A percentile compares a stretch with the other conserved stretches of the same genome.
Evolutionary conservation across 2,888 invertebrate genomes (phyloP).

Genomic region (Microctonus hyperodae): DNA sequence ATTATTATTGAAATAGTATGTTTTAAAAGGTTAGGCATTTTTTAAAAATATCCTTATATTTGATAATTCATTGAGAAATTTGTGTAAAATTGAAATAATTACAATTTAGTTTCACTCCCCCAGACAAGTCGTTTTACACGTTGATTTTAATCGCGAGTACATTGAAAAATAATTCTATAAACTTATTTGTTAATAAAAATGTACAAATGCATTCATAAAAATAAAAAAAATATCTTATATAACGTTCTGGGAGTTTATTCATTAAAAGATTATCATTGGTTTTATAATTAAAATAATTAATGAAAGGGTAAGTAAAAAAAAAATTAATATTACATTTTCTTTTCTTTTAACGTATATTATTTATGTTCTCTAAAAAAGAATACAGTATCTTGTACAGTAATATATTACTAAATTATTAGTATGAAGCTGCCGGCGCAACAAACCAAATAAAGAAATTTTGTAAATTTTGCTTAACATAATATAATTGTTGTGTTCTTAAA

Average conservation of each 20-base stretch:
- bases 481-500: neutral
- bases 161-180: slow-evolving; percentile 43
- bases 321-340: slow-evolving; percentile 36
- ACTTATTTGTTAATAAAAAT: slow-evolving; percentile 52
- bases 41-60: neutral
- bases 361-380: slow-evolving; percentile 46
- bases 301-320: slow-evolving; percentile 50
- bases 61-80: neutral
- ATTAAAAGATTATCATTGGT: too few species aligned
- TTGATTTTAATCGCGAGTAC: slow-evolving; percentile 35
- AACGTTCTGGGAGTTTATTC: slow-evolving; percentile 11
- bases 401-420: slow-evolving; percentile 39
- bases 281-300: slow-evolving; percentile 38
- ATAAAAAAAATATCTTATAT: slow-evolving; percentile 45
- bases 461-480: slow-evolving; percentile 9
- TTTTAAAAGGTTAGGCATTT: neutral
- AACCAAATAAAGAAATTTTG: slow-evolving; percentile 19
- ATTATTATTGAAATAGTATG: neutral
- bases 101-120: slow-evolving; percentile 26
- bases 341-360: slow-evolving; percentile 47
- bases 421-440: slow-evolving; percentile 27
- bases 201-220: slow-evolving; percentile 56
- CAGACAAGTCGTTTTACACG: slow-evolving; percentile 34
- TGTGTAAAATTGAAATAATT: slow-evolving; percentile 11
- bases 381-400: slow-evolving; percentile 46